Evolutionary conservation across 2,888 invertebrate species (phyloP), one percentile per base, ranked within the genome.

Genomic region (Drosophila rubida): DNA sequence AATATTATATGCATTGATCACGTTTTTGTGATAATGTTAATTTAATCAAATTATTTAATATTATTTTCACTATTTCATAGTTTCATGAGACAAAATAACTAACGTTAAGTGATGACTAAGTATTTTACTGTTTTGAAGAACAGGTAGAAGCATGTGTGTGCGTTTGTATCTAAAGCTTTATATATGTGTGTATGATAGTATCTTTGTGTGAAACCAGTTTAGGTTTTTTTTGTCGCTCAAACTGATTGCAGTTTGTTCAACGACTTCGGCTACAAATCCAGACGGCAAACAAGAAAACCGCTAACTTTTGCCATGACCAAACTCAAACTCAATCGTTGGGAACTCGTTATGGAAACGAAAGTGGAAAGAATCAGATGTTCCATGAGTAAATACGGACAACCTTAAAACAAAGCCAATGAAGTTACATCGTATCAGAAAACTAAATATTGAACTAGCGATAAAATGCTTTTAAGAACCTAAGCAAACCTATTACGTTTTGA

Each of bases 321-420:
- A 71, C 61, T 39, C 32, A 32, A 32, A 32, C n/a, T 32, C 30
- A 32, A n/a, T 32, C 32, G 32, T 7, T 37, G 49, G 42, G 48
- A 75, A 62, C 71, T 71, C 44, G 76, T 74, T 75, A 48, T 60
- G 60, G 60, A 71, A 76, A 71, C 71, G 71, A 76, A 76, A 75
- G 76, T 76, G 75, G 60, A 42, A 32, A 66, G 65, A 54, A 61
- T 60, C 48, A 37, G 39, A 46, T 48, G 54, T 65, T 42, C 11
- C 39, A n/a, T 44, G 25, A 54, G 14, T 32, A 46, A 35, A 65
- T 32, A 48, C n/a, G 11, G 16, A 27, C 37, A 55, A 41, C 27
- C 37, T 13, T 35, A 32, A 16, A 8, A 14, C 13, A 27, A 27
- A 23, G 25, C 14, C 11, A 27, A 11, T n/a, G 7, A 39, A 39